These are phyloP conservation scores for Melitaea athalia DNA, from an alignment of 2,888 invertebrate species.

Conservation along the genomic window DNA sequence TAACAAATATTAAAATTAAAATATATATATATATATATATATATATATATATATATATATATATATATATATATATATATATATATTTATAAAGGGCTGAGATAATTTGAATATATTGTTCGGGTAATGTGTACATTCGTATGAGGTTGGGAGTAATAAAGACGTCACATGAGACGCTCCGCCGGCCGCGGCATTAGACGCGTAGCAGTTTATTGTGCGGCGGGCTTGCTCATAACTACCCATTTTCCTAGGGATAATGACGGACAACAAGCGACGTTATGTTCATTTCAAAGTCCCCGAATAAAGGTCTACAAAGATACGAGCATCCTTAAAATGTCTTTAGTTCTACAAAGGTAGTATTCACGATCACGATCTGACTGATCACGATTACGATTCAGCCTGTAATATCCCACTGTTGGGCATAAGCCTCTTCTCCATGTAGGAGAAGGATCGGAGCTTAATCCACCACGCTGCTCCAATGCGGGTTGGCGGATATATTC, in stretches of 20 bases:
- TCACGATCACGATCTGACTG: too few species aligned
- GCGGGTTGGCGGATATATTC: too few species aligned
- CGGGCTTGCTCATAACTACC: conserved; percentile 74
- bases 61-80: neutral
- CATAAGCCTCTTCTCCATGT: too few species aligned
- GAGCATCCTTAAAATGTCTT: conserved; percentile 7
- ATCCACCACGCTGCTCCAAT: too few species aligned
- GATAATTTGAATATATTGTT: conserved; percentile 41
- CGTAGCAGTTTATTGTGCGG: conserved; percentile 74
- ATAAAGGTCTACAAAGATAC: conserved; percentile 57
- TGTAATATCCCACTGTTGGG: too few species aligned
- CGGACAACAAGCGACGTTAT: conserved; percentile 68
- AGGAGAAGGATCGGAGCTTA: too few species aligned
- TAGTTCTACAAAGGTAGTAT: neutral
- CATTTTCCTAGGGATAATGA: conserved; percentile 73
- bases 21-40: neutral
- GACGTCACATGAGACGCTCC: conserved; percentile 58
- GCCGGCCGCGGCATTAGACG: conserved; percentile 66
- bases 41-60: neutral
- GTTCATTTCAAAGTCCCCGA: conserved; percentile 67
- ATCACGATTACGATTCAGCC: too few species aligned
- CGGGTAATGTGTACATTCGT: conserved; percentile 37
- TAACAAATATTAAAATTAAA: too few species aligned
- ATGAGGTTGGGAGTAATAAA: conserved; percentile 58
- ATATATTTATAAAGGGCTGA: conserved; percentile 6